Evolutionary conservation across 1,140 invertebrate species (phyloP).

Genomic region (Wasmannia auropunctata): DNA sequence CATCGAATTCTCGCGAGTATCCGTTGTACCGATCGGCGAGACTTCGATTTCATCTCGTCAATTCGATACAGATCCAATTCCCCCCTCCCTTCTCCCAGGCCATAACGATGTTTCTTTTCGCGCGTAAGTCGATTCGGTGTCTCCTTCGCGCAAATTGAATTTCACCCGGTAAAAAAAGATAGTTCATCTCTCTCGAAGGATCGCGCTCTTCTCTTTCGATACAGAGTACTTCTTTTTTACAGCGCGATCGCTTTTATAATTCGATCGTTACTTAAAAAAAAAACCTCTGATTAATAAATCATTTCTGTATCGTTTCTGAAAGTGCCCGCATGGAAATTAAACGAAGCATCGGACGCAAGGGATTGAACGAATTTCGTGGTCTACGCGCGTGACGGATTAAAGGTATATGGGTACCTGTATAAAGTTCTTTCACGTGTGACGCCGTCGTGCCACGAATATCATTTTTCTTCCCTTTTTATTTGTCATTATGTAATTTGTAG

Average conservation of each 20-base stretch:
- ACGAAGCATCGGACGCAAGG: neutral
- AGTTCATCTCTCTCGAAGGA: conserved; percentile 29
- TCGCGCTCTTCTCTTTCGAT: neutral
- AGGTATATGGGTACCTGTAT: conserved; percentile 72
- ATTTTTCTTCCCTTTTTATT: conserved; percentile 18
- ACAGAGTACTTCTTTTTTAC: neutral
- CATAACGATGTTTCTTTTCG: conserved; percentile 41
- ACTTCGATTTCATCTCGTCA: conserved; percentile 54
- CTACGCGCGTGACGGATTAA: neutral
- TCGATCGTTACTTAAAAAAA: conserved; percentile 7
- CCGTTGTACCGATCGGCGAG: conserved; percentile 19
- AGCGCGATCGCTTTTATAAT: neutral
- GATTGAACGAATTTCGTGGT: conserved; percentile 15
- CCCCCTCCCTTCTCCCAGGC: neutral
- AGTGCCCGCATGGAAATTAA: conserved; percentile 40
- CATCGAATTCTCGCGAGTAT: conserved; percentile 45
- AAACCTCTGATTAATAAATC: neutral
- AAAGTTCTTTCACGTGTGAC: neutral
- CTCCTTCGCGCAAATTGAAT: conserved; percentile 54
- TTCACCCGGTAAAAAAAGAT: neutral
- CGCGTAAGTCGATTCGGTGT: conserved; percentile 19
- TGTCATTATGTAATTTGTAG: conserved; percentile 17
- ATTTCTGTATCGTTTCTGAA: neutral
- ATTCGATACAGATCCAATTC: conserved; percentile 57
- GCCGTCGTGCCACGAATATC: conserved; percentile 35